Evolutionary conservation across 2,113 vertebrate species (phyloP).

Genomic region (Oncorhynchus clarkii): DNA sequence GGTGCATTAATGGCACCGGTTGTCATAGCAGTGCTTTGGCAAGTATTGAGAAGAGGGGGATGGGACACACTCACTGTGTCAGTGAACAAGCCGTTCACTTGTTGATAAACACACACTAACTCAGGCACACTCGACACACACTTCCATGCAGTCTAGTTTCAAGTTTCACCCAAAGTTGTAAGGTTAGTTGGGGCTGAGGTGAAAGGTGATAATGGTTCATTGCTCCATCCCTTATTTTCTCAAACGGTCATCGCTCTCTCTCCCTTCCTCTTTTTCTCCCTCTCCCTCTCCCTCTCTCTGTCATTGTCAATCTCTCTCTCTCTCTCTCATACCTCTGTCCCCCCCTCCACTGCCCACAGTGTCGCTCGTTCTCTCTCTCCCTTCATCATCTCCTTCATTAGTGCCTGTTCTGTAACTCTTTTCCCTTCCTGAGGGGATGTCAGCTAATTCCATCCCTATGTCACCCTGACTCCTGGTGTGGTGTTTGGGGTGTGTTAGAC

Average conservation of each 20-base stretch:
- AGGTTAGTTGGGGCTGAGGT: too few species aligned
- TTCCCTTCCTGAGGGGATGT: too few species aligned
- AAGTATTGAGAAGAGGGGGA: background rate
- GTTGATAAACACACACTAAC: background rate
- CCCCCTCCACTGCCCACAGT: too few species aligned
- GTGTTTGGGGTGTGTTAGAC: background rate
- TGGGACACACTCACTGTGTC: background rate
- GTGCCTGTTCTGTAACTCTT: background rate
- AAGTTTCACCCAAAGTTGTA: background rate
- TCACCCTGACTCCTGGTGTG: background rate
- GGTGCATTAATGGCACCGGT: slow-evolving; percentile 4
- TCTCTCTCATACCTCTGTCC: background rate
- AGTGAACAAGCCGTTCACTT: background rate
- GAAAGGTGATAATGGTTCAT: background rate
- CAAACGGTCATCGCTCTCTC: background rate
- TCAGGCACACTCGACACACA: background rate
- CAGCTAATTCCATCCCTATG: background rate
- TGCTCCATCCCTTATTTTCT: background rate
- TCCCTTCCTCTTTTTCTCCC: background rate
- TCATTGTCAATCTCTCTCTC: background rate
- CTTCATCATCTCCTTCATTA: background rate
- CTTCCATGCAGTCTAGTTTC: background rate
- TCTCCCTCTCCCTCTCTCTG: background rate
- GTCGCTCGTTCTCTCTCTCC: background rate
- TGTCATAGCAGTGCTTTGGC: slow-evolving; percentile 11